These are phyloP conservation scores for Felis chaus DNA, from an alignment of 2,113 vertebrate species.

Conservation along the genomic window DNA sequence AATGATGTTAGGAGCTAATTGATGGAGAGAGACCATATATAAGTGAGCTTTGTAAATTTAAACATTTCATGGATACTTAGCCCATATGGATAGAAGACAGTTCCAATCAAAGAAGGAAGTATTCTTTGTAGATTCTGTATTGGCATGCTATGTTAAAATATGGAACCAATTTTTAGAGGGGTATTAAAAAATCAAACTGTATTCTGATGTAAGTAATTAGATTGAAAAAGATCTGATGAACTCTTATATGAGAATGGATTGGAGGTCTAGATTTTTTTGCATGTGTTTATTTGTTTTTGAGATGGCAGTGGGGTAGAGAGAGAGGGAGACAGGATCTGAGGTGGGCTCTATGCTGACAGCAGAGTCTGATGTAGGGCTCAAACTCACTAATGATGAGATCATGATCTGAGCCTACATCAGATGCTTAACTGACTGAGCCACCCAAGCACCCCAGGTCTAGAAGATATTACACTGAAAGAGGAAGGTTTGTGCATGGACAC, in stretches of 20 bases:
- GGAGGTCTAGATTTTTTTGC: neutral
- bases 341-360: too few relatives aligned
- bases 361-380: too few relatives aligned
- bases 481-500: neutral
- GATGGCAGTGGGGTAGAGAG: too few relatives aligned
- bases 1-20: neutral
- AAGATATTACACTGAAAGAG: neutral
- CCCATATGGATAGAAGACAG: neutral
- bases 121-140: neutral
- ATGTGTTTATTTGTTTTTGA: too few relatives aligned
- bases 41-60: neutral
- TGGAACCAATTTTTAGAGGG: neutral
- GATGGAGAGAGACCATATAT: neutral
- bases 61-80: slow-evolving; percentile 10
- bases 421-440: too few relatives aligned
- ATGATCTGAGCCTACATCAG: too few relatives aligned
- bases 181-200: slow-evolving; percentile 2
- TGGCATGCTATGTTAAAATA: slow-evolving; percentile 14
- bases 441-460: neutral
- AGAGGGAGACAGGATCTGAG: too few relatives aligned
- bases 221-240: neutral
- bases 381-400: too few relatives aligned
- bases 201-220: neutral
- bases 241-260: neutral
- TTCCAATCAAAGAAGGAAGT: neutral